Conservation (phyloP, 2,797 vertebrate genomes). For the Moxostoma hubbsi region DNA sequence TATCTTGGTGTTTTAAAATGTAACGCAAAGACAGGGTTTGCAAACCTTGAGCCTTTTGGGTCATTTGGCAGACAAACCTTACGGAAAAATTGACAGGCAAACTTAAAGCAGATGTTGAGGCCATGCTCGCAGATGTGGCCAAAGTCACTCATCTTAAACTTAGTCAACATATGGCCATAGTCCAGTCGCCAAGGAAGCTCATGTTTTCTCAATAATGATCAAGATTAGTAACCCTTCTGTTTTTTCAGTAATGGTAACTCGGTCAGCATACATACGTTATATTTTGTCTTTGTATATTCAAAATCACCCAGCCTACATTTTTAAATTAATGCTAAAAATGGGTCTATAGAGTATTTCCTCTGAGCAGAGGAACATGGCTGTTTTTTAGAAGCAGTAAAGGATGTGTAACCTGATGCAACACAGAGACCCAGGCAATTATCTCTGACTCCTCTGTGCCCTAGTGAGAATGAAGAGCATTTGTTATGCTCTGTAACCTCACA, state of each 20-base stretch:
- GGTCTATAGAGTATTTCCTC: background rate
- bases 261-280: background rate
- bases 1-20: background rate
- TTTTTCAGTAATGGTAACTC: background rate
- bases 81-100: conserved; percentile 24
- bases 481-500: conserved; percentile 60
- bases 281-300: background rate
- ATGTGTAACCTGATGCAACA: conserved; percentile 8
- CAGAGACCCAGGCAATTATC: conserved; percentile 6
- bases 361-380: background rate
- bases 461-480: conserved; percentile 61
- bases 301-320: background rate
- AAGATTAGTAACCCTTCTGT: background rate
- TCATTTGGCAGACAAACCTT: conserved; percentile 36
- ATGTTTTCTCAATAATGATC: background rate
- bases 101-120: conserved; percentile 47
- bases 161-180: background rate
- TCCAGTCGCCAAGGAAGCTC: background rate
- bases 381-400: background rate
- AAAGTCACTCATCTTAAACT: conserved; percentile 37
- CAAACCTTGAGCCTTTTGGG: background rate
- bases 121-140: conserved; percentile 44
- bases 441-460: conserved; percentile 19
- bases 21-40: background rate
- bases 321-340: background rate